Evolutionary conservation across 2,888 invertebrate genomes (phyloP), one percentile per base, ranked within the genome.

Genomic region (Eupithecia subumbrata): DNA sequence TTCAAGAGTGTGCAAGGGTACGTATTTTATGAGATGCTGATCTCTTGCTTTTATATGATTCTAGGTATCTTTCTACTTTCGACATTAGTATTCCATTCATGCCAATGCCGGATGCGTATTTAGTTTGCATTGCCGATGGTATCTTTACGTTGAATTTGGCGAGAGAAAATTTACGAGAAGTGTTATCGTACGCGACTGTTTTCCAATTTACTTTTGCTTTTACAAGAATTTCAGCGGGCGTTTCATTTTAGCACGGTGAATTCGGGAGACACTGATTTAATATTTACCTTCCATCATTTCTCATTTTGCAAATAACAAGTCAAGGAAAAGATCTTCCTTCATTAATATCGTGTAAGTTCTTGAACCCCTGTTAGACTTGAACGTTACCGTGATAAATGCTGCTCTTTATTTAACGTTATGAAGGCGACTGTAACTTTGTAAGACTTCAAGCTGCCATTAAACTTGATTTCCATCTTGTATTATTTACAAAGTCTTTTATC

Each of bases 351-450:
- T 67, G 72, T 74, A 74, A 72, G 43, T 72, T 76, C 76, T 56
- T 12, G 25, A 79, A 75, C 79, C 76, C 76, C 72, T 68, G 69
- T 77, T 72, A 76, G 73, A 69, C 52, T 68, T 30, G 34, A 67
- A 64, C 66, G 34, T 71, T 69, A 74, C 69, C 60, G 71, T 76
- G 72, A 79, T 71, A 71, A 79, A 80, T 76, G 60, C 71, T 83
- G 84, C 84, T 83, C 60, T 60, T 56, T 60, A 14, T 60, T 60
- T 73, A 67, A 73, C 76, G 77, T 76, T 78, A 79, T 85, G 82
- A 83, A 84, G 79, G 81, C 82, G 85, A 84, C 85, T 84, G 84
- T 86, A 86, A 87, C 87, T 87, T 88, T 89, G 89, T 81, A 78
- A 79, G 77, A 80, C 84, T 85, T 83, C 84, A 82, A 81, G 80